A percentile compares a stretch with the other conserved stretches of the same genome.
These are phyloP conservation scores for Schizothorax lantsangensis DNA, from an alignment of 2,797 vertebrate genomes.

Conservation along the genomic window DNA sequence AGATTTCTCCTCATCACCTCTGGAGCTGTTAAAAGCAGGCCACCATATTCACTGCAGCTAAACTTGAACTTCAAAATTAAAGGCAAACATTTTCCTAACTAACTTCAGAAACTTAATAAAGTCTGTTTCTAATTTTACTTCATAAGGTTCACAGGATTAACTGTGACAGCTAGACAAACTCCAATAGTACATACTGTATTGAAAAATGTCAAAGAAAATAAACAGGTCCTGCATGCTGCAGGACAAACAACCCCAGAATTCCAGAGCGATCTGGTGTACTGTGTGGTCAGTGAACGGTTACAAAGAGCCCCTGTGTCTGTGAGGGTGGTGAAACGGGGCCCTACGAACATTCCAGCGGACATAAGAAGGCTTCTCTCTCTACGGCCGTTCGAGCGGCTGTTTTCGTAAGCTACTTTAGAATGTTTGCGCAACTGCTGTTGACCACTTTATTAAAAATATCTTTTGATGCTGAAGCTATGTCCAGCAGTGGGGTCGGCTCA, in stretches of 20 bases:
- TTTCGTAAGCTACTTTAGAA: constrained; percentile 73
- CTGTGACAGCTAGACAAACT: constrained; percentile 39
- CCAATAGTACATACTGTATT: constrained; percentile 48
- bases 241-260: constrained; percentile 62
- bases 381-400: constrained; percentile 58
- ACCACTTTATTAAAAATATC: constrained; percentile 67
- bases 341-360: constrained; percentile 65
- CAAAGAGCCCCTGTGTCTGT: constrained; percentile 67
- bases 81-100: constrained; percentile 51
- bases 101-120: constrained; percentile 55
- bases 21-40: constrained; percentile 21
- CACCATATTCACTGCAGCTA: constrained; percentile 32
- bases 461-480: constrained; percentile 66
- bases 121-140: constrained; percentile 60
- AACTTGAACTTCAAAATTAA: constrained; percentile 52
- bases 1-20: constrained; percentile 14
- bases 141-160: constrained; percentile 36
- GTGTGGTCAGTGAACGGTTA: constrained; percentile 60
- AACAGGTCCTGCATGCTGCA: constrained; percentile 61
- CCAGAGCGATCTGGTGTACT: constrained; percentile 61
- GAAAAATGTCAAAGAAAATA: constrained; percentile 66
- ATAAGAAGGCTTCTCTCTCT: constrained; percentile 66
- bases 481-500: constrained; percentile 58
- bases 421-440: constrained; percentile 72
- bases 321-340: constrained; percentile 60